These are phyloP conservation scores for Porites divaricata DNA, from an alignment of 92 coral and sea anemone genomes.

Conservation along the genomic window DNA sequence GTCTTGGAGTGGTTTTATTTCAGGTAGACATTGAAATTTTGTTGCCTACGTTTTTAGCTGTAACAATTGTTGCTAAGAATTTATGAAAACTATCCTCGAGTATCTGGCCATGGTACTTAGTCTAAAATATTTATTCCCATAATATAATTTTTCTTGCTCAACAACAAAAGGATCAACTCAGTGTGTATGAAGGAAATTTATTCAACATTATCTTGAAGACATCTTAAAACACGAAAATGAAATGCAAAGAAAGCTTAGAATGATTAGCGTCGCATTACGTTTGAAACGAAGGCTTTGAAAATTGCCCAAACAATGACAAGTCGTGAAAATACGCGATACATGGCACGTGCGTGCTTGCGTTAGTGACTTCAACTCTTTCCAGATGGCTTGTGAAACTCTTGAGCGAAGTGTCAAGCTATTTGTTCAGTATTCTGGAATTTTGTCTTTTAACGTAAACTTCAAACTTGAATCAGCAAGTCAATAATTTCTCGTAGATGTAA, in stretches of 20 bases:
- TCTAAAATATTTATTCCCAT: background rate
- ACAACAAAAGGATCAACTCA: background rate
- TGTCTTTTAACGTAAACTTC: background rate
- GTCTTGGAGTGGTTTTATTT: too few species aligned
- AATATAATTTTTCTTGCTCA: background rate
- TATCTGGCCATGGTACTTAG: too few species aligned
- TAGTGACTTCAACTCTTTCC: background rate
- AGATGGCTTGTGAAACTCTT: too few species aligned
- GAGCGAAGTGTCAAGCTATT: background rate
- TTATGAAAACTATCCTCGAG: too few species aligned
- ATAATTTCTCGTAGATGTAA: background rate
- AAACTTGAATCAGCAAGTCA: background rate
- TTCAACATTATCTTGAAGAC: slow-evolving; percentile 3
- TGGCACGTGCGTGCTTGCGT: too few species aligned
- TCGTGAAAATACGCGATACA: background rate
- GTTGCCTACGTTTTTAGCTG: too few species aligned
- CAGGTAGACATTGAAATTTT: too few species aligned
- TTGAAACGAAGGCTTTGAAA: background rate
- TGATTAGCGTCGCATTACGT: too few species aligned
- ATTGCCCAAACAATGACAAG: background rate
- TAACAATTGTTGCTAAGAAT: too few species aligned
- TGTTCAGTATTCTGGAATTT: background rate
- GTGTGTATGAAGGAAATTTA: background rate
- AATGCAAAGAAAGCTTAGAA: too few species aligned
- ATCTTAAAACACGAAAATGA: background rate